Base-by-base conservation (phyloP, 2,797 vertebrate species). In the Galaxias olidus region DNA sequence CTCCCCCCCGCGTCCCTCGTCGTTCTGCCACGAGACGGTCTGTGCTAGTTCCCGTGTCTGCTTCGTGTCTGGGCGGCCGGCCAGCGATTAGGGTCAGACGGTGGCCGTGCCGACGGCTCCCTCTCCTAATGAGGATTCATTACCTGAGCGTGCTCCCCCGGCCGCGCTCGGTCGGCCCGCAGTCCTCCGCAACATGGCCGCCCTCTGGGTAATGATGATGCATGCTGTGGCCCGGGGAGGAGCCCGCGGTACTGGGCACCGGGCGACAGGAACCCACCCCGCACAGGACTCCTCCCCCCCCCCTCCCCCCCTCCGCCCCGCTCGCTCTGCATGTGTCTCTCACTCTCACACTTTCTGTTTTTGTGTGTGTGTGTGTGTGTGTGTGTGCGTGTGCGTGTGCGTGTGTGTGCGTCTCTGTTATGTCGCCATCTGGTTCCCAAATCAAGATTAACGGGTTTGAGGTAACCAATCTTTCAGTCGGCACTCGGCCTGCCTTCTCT, bases 71-170 rank as follows among this genome's bases (percentile, higher is more conserved):
- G 18, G 50, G 18, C 10, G 15, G 20, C 20, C 13, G 53, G 7
- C 10, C 30, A 55, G 53, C 10, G 30, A 12, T 10, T 55, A 30
- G 8, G 10, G 7, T 40, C 20, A 19, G 20, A 17, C 19, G 19
- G 51, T 7, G 3, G 10, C 10, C 19, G 51, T 10, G 10, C 12
- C 19, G 51, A 14, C 30, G 40, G 19, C 53, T 20, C 20, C 8
- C 19, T 55, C 19, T 55, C 40, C 20, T 74, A 74, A 72, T 74
- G 55, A 58, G 66, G 66, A 76, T 73, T 73, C 49, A 68, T 63
- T 65, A 62, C 65, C 51, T 74, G 40, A 19, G 12, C 52, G 61
- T 61, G 48, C 19, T 63, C 42, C 66, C 55, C 59, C 17, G 53
- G 14, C 46, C 11, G 10, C 12, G 51, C 18, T 11, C 17, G 19